Conservation (phyloP, 2,888 invertebrate species). For the Ormyrus thymus region DNA sequence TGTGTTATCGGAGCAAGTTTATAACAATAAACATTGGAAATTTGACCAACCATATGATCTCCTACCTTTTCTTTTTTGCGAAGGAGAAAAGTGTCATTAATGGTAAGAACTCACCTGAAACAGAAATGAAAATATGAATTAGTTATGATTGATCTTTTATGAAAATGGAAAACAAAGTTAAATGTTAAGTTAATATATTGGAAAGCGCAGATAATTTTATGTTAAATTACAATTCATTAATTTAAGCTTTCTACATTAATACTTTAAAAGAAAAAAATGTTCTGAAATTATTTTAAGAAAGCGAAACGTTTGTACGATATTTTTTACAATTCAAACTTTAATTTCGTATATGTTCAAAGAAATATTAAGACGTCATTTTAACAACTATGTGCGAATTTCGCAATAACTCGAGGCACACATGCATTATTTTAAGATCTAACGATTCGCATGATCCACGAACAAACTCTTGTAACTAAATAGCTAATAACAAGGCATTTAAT, state of each 20-base stretch:
- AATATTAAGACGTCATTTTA: too few species aligned
- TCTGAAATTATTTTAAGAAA: too few species aligned
- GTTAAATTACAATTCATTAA: background rate
- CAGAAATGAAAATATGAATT: conserved; percentile 22
- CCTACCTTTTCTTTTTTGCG: conserved; percentile 23
- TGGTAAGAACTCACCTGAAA: conserved; percentile 46
- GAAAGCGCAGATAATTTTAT: conserved; percentile 13
- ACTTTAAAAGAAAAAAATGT: background rate
- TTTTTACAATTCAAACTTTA: too few species aligned
- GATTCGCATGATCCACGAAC: too few species aligned
- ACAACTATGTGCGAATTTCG: too few species aligned
- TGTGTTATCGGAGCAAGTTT: conserved; percentile 24
- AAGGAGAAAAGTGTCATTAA: conserved; percentile 1
- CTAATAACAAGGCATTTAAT: too few species aligned
- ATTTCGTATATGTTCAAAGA: too few species aligned
- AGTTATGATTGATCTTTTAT: conserved; percentile 14
- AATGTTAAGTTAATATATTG: background rate
- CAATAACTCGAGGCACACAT: too few species aligned
- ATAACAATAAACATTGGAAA: background rate
- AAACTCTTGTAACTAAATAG: too few species aligned
- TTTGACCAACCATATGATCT: background rate
- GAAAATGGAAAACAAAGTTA: background rate
- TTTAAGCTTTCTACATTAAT: conserved; percentile 8
- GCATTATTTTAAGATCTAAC: too few species aligned
- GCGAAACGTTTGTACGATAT: too few species aligned